Conservation (phyloP, 1,140 invertebrate species). For the Pseudomyrmex dendroicus region DNA sequence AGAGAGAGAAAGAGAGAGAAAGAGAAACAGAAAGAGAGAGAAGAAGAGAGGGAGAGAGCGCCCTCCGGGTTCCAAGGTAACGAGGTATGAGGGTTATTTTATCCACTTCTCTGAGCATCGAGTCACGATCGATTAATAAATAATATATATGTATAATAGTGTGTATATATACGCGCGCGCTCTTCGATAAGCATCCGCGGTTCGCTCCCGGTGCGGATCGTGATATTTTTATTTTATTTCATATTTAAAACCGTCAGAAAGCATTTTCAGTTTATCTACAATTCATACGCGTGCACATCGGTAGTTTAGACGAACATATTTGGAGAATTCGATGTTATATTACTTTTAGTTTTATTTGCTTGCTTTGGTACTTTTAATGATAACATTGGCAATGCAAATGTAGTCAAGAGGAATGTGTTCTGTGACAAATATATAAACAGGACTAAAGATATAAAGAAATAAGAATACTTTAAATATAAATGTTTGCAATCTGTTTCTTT, state of each 20-base stretch:
- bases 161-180: no score
- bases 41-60: background rate
- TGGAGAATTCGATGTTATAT: no score
- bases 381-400: background rate
- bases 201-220: background rate
- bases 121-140: conserved; percentile 46
- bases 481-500: no score
- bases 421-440: no score
- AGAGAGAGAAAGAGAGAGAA: no score
- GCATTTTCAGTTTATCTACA: conserved; percentile 17
- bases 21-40: no score
- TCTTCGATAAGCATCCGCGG: conserved; percentile 5
- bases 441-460: no score
- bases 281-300: background rate
- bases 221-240: conserved; percentile 23
- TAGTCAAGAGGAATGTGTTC: background rate
- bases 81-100: conserved; percentile 33
- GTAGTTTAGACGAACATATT: no score
- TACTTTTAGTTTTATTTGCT: background rate
- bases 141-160: background rate
- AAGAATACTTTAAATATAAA: no score
- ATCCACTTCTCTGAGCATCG: conserved; percentile 26
- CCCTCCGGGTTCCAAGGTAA: conserved; percentile 2
- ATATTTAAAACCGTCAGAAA: background rate
- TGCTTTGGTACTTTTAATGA: no score